phyloP scores from a whole-genome alignment of 2,113 vertebrate genomes.

The Grammomys dolichurus region DNA sequence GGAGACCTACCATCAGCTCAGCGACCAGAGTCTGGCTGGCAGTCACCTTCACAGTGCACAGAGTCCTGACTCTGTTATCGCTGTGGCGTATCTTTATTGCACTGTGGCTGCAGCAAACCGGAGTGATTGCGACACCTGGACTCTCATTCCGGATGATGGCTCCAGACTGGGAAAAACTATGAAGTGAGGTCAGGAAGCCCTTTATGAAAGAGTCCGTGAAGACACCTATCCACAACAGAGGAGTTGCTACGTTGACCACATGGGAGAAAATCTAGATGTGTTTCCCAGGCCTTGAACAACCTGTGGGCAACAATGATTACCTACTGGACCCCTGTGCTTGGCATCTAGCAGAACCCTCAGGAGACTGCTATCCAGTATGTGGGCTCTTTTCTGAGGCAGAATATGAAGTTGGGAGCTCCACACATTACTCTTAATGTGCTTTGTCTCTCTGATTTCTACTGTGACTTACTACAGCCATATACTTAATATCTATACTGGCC shows the following conservation, averaged over 20 bases:
- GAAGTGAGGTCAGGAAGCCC: neutral
- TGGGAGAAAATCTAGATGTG: neutral
- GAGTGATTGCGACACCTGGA: neutral
- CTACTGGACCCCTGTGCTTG: neutral
- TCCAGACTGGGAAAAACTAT: neutral
- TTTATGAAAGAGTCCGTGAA: neutral
- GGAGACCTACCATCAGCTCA: neutral
- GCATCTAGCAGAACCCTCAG: neutral
- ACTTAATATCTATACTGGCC: neutral
- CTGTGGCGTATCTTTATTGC: neutral
- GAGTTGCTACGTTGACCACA: neutral
- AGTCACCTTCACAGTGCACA: neutral
- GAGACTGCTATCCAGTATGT: fast-evolving
- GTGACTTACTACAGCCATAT: neutral
- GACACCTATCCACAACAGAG: neutral
- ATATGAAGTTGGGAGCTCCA: neutral
- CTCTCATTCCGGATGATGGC: neutral
- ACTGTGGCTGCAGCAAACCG: neutral
- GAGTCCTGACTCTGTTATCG: neutral
- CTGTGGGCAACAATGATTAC: neutral
- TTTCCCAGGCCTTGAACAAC: neutral
- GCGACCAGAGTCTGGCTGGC: neutral
- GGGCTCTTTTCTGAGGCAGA: neutral
- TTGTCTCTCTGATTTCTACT: neutral
- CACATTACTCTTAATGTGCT: neutral